Percentiles rank a stretch among this genome's conserved stretches.
These are phyloP conservation scores for Thaleichthys pacificus DNA, from an alignment of 2,797 vertebrate genomes.

Conservation along the genomic window DNA sequence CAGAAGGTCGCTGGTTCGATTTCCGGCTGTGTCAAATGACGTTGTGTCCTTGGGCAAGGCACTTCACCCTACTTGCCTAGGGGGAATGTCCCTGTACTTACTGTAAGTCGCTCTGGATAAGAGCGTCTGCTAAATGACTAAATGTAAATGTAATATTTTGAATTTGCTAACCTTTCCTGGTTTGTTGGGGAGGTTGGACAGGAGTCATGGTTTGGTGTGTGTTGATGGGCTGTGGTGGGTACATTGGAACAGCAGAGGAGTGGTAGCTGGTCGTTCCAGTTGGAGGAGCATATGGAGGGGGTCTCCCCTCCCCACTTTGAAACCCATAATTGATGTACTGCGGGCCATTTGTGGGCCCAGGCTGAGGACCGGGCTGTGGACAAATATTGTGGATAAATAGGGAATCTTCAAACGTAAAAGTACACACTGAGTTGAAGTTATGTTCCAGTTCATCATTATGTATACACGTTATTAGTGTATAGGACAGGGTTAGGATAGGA, in stretches of 20 bases:
- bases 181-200: not conserved
- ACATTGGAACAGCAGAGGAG: constrained; percentile 10
- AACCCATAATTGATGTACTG: constrained; percentile 64
- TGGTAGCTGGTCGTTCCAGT: constrained; percentile 15
- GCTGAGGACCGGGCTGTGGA: constrained; percentile 30
- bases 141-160: too few species aligned
- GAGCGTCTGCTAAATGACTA: too few species aligned
- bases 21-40: too few species aligned
- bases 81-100: too few species aligned
- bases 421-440: not conserved
- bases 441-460: not conserved
- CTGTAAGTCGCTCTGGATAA: too few species aligned
- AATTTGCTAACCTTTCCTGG: constrained; percentile 51
- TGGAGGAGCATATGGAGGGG: constrained; percentile 24
- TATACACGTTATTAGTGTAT: not conserved
- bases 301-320: constrained; percentile 43
- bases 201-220: constrained; percentile 41
- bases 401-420: not conserved
- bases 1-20: too few species aligned
- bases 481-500: too few species aligned
- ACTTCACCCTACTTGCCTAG: too few species aligned
- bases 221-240: constrained; percentile 41
- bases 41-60: too few species aligned
- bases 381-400: not conserved
- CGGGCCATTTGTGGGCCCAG: not conserved